phyloP scores from a whole-genome alignment of 2,888 invertebrate species.

The Microdon myrmicae region DNA sequence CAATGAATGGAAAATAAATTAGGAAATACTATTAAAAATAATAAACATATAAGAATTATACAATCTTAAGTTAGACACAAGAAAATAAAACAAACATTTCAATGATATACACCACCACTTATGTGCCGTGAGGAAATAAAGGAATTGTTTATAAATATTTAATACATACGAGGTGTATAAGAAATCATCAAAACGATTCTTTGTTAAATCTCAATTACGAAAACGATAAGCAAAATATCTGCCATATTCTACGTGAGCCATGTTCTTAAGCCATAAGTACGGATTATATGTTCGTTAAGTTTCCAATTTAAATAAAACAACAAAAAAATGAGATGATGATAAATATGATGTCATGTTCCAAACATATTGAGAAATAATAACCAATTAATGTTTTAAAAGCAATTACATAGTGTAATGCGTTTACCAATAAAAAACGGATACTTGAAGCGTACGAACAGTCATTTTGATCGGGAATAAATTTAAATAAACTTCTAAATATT shows the following conservation, averaged over 20 bases:
- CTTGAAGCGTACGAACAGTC: too few relatives aligned
- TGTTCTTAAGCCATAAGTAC: constrained; percentile 42
- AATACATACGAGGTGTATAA: constrained; percentile 33
- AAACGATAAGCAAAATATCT: constrained; percentile 1
- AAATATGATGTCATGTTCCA: constrained; percentile 51
- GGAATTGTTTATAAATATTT: constrained; percentile 47
- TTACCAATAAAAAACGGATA: too few relatives aligned
- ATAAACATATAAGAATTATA: constrained; percentile 43
- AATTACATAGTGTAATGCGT: too few relatives aligned
- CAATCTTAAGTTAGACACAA: constrained; percentile 43
- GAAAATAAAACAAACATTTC: constrained; percentile 32
- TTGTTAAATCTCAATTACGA: constrained; percentile 13
- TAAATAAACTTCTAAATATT: too few relatives aligned
- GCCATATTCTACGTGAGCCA: constrained; percentile 30
- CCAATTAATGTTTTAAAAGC: too few relatives aligned
- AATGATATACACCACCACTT: too few relatives aligned
- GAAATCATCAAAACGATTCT: constrained; percentile 3
- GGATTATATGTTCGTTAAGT: constrained; percentile 15
- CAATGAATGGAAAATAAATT: constrained; percentile 51
- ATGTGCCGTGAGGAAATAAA: too few relatives aligned
- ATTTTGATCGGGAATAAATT: too few relatives aligned
- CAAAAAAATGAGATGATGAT: constrained; percentile 36
- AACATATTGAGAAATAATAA: constrained; percentile 1
- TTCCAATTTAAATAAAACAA: constrained; percentile 7
- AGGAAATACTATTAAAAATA: constrained; percentile 27